phyloP scores from a whole-genome alignment of 2,113 vertebrate species.

The Oophaga pumilio region DNA sequence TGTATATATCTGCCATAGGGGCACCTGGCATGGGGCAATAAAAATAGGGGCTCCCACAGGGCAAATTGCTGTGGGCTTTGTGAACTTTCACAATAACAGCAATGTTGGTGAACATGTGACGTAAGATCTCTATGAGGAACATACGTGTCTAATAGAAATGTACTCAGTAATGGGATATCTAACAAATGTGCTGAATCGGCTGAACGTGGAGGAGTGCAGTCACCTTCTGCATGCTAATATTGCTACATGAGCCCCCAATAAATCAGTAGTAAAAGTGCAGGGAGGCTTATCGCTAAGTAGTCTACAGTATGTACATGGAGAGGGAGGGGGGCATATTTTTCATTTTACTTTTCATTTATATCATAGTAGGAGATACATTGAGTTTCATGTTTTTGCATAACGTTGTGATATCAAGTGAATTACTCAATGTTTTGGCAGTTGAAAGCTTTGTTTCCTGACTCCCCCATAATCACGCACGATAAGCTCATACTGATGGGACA shows the following conservation, averaged over 20 bases:
- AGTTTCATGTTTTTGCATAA: too few species aligned
- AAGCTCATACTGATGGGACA: too few species aligned
- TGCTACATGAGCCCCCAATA: neutral
- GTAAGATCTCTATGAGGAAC: neutral
- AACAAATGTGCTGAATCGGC: neutral
- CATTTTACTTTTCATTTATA: neutral
- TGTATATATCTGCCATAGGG: too few species aligned
- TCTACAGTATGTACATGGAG: neutral
- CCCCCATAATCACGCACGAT: too few species aligned
- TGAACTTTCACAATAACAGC: neutral
- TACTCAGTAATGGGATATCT: neutral
- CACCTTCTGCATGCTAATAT: neutral
- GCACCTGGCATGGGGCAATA: too few species aligned
- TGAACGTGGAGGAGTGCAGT: neutral
- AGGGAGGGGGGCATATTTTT: neutral
- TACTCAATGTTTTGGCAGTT: too few species aligned
- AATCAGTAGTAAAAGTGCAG: neutral
- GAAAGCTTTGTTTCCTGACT: too few species aligned
- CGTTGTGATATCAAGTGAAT: too few species aligned
- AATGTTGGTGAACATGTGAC: neutral
- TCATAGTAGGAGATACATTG: too few species aligned
- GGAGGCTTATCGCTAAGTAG: neutral
- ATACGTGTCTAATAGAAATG: neutral
- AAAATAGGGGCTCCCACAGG: neutral
- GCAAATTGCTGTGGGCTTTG: neutral